Evolutionary conservation across 1,140 invertebrate species (phyloP).

Genomic region (Spodoptera litura): DNA sequence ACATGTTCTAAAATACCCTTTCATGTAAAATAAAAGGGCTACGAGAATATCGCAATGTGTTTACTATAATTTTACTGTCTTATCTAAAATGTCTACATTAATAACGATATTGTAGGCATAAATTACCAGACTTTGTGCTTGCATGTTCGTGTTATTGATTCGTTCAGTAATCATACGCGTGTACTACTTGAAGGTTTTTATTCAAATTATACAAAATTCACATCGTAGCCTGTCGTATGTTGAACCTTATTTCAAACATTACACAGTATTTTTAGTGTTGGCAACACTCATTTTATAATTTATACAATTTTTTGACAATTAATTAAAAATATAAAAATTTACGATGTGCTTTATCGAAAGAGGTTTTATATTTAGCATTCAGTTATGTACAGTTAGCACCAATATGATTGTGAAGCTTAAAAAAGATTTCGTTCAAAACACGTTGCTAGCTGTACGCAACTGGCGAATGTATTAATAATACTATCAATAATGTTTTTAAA

Average conservation of each 20-base stretch:
- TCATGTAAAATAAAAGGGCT: too few species aligned
- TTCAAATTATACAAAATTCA: conserved; percentile 73
- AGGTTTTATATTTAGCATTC: conserved; percentile 3
- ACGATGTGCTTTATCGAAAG: conserved; percentile 13
- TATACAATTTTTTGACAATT: conserved; percentile 61
- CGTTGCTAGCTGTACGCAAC: conserved; percentile 19
- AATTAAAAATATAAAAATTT: conserved; percentile 40
- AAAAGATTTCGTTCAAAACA: conserved; percentile 26
- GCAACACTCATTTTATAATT: conserved; percentile 62
- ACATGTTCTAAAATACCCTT: too few species aligned
- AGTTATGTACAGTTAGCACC: conserved; percentile 26
- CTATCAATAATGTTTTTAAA: conserved; percentile 55
- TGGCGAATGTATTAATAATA: conserved; percentile 31
- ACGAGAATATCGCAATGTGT: too few species aligned
- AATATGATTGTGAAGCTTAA: conserved; percentile 29
- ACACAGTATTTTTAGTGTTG: conserved; percentile 55
- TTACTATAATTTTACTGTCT: too few species aligned
- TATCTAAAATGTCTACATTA: too few species aligned
- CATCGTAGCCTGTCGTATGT: conserved; percentile 42
- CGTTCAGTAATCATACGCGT: conserved; percentile 17
- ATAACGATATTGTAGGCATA: background rate
- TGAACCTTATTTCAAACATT: conserved; percentile 37
- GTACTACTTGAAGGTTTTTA: conserved; percentile 55
- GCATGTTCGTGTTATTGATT: too few species aligned
- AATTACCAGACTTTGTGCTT: conserved; percentile 1